Evolutionary conservation across 2,113 vertebrate genomes (phyloP).

Genomic region (Lampris megalopsis): DNA sequence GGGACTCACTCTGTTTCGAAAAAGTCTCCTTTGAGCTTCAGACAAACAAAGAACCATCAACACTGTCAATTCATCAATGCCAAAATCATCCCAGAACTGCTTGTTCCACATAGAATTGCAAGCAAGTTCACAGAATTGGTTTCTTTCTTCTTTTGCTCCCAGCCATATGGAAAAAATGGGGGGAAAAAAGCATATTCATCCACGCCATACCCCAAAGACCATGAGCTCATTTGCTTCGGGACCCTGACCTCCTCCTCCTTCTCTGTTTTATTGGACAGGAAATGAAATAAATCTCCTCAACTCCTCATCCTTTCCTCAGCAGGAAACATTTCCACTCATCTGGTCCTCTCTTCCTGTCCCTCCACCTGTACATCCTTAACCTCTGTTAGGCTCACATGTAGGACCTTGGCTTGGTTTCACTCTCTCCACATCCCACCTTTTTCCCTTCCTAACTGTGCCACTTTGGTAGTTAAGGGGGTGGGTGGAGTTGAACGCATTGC

Average conservation of each 20-base stretch:
- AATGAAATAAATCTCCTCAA: conserved; percentile 48
- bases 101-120: conserved; percentile 34
- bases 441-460: background rate
- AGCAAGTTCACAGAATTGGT: conserved; percentile 37
- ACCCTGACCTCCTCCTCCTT: conserved; percentile 36
- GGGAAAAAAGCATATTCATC: conserved; percentile 51
- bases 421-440: conserved; percentile 3
- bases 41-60: conserved; percentile 57
- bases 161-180: conserved; percentile 58
- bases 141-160: conserved; percentile 40
- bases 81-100: conserved; percentile 46
- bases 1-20: conserved; percentile 22
- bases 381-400: conserved; percentile 9
- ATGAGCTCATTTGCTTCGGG: conserved; percentile 62
- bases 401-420: background rate
- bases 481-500: background rate
- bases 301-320: conserved; percentile 31
- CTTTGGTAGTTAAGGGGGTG: background rate
- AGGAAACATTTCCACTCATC: conserved; percentile 53
- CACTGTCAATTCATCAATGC: conserved; percentile 23
- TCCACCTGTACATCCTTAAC: conserved; percentile 7
- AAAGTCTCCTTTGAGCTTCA: conserved; percentile 38
- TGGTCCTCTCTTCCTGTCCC: conserved; percentile 12
- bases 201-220: conserved; percentile 38
- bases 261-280: conserved; percentile 51